Evolutionary conservation across 2,797 vertebrate species (phyloP).

Genomic region (Sardinella longiceps): DNA sequence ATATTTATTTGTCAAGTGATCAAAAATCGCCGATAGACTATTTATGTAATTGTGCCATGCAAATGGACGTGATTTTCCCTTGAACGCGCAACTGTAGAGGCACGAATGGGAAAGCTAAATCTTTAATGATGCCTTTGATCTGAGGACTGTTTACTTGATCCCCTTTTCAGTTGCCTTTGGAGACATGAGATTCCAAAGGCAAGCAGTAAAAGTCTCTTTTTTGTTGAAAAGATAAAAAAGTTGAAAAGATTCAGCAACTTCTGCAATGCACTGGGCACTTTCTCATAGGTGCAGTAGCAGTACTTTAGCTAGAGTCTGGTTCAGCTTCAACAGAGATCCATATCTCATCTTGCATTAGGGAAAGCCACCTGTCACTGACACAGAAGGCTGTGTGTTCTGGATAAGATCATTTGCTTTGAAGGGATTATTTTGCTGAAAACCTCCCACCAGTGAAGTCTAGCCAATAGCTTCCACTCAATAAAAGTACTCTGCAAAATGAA

Average conservation of each 20-base stretch:
- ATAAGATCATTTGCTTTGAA: conserved; percentile 83
- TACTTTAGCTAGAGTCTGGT: not conserved
- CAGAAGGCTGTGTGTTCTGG: conserved; percentile 72
- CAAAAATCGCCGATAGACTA: not conserved
- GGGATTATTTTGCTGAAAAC: conserved; percentile 86
- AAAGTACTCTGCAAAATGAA: conserved; percentile 43
- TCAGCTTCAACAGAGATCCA: not conserved
- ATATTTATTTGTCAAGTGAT: not conserved
- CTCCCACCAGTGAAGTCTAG: conserved; percentile 78
- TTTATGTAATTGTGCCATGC: conserved; percentile 25
- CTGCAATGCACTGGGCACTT: not conserved
- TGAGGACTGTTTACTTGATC: conserved; percentile 28
- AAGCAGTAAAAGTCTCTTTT: not conserved
- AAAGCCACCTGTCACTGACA: conserved; percentile 49
- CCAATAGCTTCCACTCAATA: conserved; percentile 71
- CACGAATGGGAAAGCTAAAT: conserved; percentile 20
- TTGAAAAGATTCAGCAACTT: conserved; percentile 19
- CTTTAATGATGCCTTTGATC: conserved; percentile 24
- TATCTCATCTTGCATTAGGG: conserved; percentile 9
- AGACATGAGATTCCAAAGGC: conserved; percentile 15
- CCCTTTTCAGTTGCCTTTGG: conserved; percentile 12
- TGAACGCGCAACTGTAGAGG: not conserved
- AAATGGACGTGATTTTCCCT: not conserved
- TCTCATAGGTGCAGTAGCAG: not conserved
- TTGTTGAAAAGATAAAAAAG: not conserved